Conservation (phyloP, 2,888 invertebrate genomes). For the Lordiphosa fenestrarum region DNA sequence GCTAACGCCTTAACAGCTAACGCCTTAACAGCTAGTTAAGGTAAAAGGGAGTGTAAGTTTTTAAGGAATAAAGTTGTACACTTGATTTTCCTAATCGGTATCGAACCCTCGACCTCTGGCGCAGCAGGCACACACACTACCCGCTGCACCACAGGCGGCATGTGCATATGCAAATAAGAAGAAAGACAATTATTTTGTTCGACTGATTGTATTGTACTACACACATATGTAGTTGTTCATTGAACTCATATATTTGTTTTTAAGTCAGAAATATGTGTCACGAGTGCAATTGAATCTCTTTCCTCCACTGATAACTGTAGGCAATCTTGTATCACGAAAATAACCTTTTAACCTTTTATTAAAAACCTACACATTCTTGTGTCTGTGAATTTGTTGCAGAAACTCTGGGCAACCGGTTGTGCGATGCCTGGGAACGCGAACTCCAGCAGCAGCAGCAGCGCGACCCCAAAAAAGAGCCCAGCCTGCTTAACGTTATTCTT, state of each 20-base stretch:
- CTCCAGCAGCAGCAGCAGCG: conserved; percentile 74
- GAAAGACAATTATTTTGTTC: conserved; percentile 26
- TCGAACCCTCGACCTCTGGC: no score
- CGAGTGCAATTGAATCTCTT: conserved; percentile 4
- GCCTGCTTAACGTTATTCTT: conserved; percentile 77
- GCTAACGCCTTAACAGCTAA: no score
- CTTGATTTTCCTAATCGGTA: no score
- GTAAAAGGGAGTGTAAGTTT: no score
- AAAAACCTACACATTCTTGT: background rate
- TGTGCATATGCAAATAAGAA: conserved; percentile 8
- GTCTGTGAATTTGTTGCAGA: conserved; percentile 55
- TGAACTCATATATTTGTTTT: conserved; percentile 29
- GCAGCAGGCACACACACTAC: no score
- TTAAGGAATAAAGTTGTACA: no score
- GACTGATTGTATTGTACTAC: conserved; percentile 19
- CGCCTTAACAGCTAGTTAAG: no score
- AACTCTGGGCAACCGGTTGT: conserved; percentile 83
- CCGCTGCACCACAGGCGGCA: no score
- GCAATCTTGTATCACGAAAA: conserved; percentile 11
- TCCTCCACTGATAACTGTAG: conserved; percentile 22
- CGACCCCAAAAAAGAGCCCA: conserved; percentile 80
- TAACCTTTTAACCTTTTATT: no score
- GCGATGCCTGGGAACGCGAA: conserved; percentile 83
- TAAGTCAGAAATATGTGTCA: conserved; percentile 18
- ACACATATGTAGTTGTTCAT: conserved; percentile 30